Percentiles rank a stretch among this genome's conserved stretches.
These are phyloP conservation scores for Iguana delicatissima DNA, from an alignment of 2,797 vertebrate genomes.

Conservation along the genomic window DNA sequence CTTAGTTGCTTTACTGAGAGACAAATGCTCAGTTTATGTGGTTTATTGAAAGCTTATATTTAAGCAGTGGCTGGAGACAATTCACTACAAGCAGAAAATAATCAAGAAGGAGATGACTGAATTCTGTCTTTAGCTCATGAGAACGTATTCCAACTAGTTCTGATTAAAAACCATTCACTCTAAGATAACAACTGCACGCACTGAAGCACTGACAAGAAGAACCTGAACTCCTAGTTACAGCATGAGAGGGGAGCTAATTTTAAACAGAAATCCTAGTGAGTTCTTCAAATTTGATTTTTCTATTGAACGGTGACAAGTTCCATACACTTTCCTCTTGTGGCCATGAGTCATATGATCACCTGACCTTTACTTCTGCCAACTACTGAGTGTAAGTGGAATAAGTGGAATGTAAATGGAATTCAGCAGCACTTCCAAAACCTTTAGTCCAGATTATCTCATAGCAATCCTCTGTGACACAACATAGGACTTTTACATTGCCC, in stretches of 20 bases:
- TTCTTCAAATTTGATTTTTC: background rate
- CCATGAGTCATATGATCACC: background rate
- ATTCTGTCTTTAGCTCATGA: background rate
- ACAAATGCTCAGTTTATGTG: background rate
- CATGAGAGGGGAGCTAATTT: background rate
- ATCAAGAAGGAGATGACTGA: background rate
- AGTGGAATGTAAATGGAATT: background rate
- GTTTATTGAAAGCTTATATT: background rate
- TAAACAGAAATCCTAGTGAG: background rate
- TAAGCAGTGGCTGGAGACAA: background rate
- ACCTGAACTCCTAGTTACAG: accelerated
- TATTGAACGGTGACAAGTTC: background rate
- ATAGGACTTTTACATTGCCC: too few species aligned
- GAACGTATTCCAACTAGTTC: background rate
- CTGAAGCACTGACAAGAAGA: constrained; percentile 1
- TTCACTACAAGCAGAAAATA: background rate
- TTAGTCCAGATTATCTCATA: background rate
- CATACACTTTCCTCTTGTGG: background rate
- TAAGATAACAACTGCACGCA: background rate
- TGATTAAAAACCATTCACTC: background rate
- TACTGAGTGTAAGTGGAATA: background rate
- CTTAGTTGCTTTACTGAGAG: background rate
- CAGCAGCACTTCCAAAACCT: background rate
- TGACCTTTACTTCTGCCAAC: background rate
- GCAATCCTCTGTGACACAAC: background rate